Conservation (phyloP, 2,797 vertebrate species). For the Galagoides demidoff region DNA sequence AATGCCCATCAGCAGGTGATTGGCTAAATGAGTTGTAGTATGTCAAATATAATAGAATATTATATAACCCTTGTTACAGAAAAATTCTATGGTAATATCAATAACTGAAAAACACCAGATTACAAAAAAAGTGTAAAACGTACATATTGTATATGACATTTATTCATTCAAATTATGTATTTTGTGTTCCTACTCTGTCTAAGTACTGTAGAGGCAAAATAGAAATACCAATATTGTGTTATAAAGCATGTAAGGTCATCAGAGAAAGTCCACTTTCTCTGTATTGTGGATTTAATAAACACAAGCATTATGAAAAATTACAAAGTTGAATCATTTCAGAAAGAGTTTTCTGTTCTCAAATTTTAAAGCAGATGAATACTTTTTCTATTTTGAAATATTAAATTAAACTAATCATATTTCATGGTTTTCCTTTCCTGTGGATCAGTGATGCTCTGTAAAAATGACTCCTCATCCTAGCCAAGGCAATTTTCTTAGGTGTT, state of each 20-base stretch:
- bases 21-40: slow-evolving; percentile 30
- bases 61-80: slow-evolving; percentile 3
- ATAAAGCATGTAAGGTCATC: background rate
- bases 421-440: background rate
- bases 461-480: background rate
- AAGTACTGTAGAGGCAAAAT: background rate
- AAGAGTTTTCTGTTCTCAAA: slow-evolving; percentile 23
- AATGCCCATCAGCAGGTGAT: background rate
- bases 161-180: slow-evolving; percentile 34
- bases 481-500: slow-evolving; percentile 39
- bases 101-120: background rate
- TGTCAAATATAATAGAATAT: background rate
- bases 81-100: background rate
- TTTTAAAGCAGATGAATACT: slow-evolving; percentile 30
- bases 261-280: background rate
- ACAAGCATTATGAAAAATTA: slow-evolving; percentile 5
- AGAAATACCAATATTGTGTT: background rate
- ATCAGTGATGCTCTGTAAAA: background rate
- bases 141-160: background rate
- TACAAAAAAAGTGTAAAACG: slow-evolving; percentile 9
- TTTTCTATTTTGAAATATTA: slow-evolving; percentile 52
- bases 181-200: background rate
- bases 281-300: slow-evolving; percentile 24
- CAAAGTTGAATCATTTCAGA: background rate
- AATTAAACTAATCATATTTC: slow-evolving; percentile 4